Conservation (phyloP, 2,888 invertebrate species). For the Caenorhabditis sulstoni region DNA sequence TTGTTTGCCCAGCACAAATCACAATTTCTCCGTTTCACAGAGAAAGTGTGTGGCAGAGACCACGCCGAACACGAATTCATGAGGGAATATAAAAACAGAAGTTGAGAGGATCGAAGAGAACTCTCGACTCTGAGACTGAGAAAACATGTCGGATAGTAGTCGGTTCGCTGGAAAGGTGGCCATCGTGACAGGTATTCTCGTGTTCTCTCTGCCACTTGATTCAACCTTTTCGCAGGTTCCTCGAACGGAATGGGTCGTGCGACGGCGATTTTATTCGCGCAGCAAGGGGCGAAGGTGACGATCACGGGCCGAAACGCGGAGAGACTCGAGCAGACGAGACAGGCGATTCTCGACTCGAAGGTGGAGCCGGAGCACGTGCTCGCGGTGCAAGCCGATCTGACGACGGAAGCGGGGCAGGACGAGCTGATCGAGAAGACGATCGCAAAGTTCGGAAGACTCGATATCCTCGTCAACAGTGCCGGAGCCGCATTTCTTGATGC, state of each 20-base stretch:
- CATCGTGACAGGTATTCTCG: slow-evolving; percentile 21
- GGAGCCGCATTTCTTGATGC: slow-evolving; percentile 29
- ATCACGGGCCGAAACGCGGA: slow-evolving; percentile 35
- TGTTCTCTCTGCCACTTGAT: background rate
- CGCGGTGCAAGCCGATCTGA: slow-evolving; percentile 9
- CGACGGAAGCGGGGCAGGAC: slow-evolving; percentile 10
- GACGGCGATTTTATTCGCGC: slow-evolving; percentile 22
- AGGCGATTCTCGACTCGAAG: slow-evolving; percentile 20
- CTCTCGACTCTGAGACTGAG: too few species aligned
- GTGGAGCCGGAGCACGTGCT: slow-evolving; percentile 15
- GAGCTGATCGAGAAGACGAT: slow-evolving; percentile 21
- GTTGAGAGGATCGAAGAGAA: too few species aligned
- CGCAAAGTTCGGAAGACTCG: slow-evolving; percentile 19
- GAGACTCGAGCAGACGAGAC: slow-evolving; percentile 27
- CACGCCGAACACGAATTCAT: too few species aligned
- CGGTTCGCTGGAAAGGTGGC: slow-evolving; percentile 35
- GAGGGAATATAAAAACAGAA: too few species aligned
- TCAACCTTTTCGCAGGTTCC: slow-evolving; percentile 13
- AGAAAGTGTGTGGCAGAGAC: too few species aligned
- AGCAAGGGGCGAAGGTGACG: slow-evolving; percentile 36
- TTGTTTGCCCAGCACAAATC: too few species aligned
- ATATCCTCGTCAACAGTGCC: slow-evolving; percentile 42
- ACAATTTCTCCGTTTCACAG: too few species aligned
- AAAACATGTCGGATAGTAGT: background rate
- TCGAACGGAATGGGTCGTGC: slow-evolving; percentile 46